A percentile compares a stretch with the other conserved stretches of the same genome.
Evolutionary conservation across 2,888 invertebrate genomes (phyloP).

Genomic region (Sminthurides aquaticus): DNA sequence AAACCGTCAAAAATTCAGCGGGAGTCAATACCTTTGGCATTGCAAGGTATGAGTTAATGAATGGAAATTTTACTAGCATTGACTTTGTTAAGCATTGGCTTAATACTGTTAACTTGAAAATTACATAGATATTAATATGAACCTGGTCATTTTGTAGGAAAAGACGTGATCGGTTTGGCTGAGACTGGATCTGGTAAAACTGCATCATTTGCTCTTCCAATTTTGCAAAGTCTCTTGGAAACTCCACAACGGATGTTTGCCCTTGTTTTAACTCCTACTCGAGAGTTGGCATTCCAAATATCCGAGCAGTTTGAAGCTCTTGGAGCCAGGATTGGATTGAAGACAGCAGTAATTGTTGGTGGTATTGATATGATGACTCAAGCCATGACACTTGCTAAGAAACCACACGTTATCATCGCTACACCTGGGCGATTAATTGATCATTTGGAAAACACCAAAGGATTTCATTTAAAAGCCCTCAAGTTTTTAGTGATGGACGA

Average conservation of each 20-base stretch:
- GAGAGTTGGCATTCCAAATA: constrained; percentile 97
- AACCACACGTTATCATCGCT: constrained; percentile 94
- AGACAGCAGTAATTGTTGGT: constrained; percentile 93
- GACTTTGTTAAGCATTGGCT: too few species aligned
- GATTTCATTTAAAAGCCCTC: constrained; percentile 80
- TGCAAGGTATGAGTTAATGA: constrained; percentile 62
- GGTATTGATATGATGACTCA: constrained; percentile 99
- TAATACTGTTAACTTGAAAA: too few species aligned
- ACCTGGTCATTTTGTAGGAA: constrained; percentile 62
- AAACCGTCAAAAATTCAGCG: constrained; percentile 88
- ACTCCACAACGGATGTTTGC: constrained; percentile 92
- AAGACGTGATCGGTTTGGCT: constrained; percentile 68
- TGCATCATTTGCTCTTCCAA: constrained; percentile 93
- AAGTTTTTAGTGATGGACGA: constrained; percentile 97
- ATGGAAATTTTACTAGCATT: too few species aligned
- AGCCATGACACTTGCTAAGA: constrained; percentile 79
- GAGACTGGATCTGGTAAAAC: constrained; percentile 94
- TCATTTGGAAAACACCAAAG: constrained; percentile 96
- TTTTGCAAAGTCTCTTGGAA: constrained; percentile 80
- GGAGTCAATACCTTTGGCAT: constrained; percentile 84
- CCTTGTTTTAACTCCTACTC: constrained; percentile 85
- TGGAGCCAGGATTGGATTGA: constrained; percentile 83
- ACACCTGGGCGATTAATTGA: constrained; percentile 93
- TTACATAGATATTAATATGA: too few species aligned
- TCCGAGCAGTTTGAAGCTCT: constrained; percentile 97